These are phyloP conservation scores for Actinia equina DNA, from an alignment of 64 coral and sea anemone species.

Conservation along the genomic window DNA sequence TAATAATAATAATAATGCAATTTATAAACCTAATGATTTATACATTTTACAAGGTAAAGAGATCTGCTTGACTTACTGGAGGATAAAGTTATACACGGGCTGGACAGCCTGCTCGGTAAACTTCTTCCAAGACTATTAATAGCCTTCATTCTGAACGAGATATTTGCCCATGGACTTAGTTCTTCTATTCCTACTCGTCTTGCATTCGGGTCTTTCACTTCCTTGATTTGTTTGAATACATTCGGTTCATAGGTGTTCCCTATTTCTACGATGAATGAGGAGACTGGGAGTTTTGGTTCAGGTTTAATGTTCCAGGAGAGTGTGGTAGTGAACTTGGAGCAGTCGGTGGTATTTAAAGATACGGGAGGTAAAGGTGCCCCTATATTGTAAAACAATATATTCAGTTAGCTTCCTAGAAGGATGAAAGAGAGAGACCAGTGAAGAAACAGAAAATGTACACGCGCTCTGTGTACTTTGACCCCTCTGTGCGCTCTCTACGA, in stretches of 20 bases:
- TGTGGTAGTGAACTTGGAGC: constrained; percentile 6
- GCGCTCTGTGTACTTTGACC: no score
- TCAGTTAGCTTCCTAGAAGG: no score
- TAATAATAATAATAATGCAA: no score
- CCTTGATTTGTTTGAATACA: neutral
- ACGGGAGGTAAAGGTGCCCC: constrained; percentile 31
- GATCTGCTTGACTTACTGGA: constrained; percentile 17
- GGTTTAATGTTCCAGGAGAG: constrained; percentile 4
- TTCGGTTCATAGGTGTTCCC: neutral
- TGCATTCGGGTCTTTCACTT: neutral
- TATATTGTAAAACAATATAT: neutral
- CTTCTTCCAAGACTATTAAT: constrained; percentile 22
- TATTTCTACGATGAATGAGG: constrained; percentile 22
- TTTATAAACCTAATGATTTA: no score
- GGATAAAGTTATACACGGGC: neutral
- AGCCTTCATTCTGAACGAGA: constrained; percentile 33
- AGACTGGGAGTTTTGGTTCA: neutral
- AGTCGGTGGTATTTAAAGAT: constrained; percentile 4
- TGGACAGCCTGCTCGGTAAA: neutral
- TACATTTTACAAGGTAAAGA: neutral
- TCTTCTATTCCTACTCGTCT: neutral
- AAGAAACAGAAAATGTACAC: no score
- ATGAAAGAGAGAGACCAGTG: no score
- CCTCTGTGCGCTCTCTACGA: no score
- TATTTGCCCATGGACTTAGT: neutral